Evolutionary conservation across 2,888 invertebrate genomes (phyloP), one percentile per base, ranked within the genome.

Genomic region (Parnassius apollo): DNA sequence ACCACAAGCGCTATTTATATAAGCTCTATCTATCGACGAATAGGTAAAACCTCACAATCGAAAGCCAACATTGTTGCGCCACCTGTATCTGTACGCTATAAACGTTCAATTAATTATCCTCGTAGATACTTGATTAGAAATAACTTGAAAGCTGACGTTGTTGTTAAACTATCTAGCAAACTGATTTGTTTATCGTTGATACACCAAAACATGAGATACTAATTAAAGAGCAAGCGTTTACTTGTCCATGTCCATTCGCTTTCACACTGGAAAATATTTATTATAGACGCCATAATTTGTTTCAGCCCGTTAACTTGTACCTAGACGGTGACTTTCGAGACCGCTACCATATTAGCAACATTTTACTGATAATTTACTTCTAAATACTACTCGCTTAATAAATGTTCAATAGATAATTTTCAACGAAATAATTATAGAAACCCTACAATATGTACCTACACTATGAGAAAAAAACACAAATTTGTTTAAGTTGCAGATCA

Each of bases 21-120:
- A n/a, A 64, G 13, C 61, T 59, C 63, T 66, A 69, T 68, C 69
- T 69, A 63, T 45, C 46, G 56, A 46, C 9, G 46, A 8, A 18
- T 45, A 8, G 18, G 18, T 11, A 11, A 13, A 63, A 25, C 50
- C 13, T 1, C 12, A 10, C 12, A 12, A 4, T 18, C 13, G 9
- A n/a, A 35, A 18, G 1, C 18, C 3, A 12, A 49, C 59, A 42
- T 54, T 42, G 59, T 59, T 59, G 42, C 59, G 59, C 67, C 61
- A 65, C 67, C 65, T 66, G 64, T 62, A 57, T 25, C 18, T 18
- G 18, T 18, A 18, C 18, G 57, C 59, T 52, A 62, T 56, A 64
- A 59, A 59, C 53, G 60, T 62, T 63, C 44, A 52, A 59, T 63
- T 57, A 63, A 68, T 65, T 61, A 58, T 45, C 48, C 50, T 50